Evolutionary conservation across 1,140 invertebrate species (phyloP).

Genomic region (Andricus grossulariae): DNA sequence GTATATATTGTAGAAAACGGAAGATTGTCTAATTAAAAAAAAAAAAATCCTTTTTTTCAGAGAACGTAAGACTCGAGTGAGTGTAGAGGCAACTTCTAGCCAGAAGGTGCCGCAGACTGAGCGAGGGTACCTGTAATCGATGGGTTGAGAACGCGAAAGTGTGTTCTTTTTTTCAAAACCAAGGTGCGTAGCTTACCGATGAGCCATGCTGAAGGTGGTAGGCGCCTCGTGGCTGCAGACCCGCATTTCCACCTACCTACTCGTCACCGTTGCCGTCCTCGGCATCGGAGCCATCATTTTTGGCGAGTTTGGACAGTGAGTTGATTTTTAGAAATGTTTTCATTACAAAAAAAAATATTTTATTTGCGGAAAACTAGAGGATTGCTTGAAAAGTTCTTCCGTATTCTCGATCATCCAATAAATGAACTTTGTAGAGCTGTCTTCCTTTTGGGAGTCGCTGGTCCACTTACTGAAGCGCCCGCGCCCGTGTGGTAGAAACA

Average conservation of each 20-base stretch:
- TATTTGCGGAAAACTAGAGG: neutral
- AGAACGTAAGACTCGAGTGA: slow-evolving; percentile 37
- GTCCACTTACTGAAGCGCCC: too few species aligned
- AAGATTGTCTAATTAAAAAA: too few species aligned
- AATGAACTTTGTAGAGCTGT: too few species aligned
- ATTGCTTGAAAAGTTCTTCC: too few species aligned
- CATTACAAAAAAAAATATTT: neutral
- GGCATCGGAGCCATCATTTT: slow-evolving; percentile 82
- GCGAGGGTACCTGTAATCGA: slow-evolving; percentile 68
- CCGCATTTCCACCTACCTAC: slow-evolving; percentile 83
- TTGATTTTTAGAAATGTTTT: slow-evolving; percentile 31
- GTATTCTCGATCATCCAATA: too few species aligned
- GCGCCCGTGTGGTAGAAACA: too few species aligned
- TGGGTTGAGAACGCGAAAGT: slow-evolving; percentile 72
- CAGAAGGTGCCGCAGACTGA: slow-evolving; percentile 52
- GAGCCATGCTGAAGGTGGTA: slow-evolving; percentile 84
- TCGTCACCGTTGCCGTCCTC: slow-evolving; percentile 80
- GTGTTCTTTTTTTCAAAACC: slow-evolving; percentile 56
- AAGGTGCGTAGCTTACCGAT: slow-evolving; percentile 68
- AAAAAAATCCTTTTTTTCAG: slow-evolving; percentile 38
- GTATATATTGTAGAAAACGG: too few species aligned
- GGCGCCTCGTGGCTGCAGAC: slow-evolving; percentile 87
- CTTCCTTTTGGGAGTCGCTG: too few species aligned
- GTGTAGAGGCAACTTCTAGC: slow-evolving; percentile 42
- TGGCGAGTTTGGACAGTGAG: slow-evolving; percentile 81